Conservation (phyloP, 2,888 invertebrate genomes). For the Deilephila elpenor region DNA sequence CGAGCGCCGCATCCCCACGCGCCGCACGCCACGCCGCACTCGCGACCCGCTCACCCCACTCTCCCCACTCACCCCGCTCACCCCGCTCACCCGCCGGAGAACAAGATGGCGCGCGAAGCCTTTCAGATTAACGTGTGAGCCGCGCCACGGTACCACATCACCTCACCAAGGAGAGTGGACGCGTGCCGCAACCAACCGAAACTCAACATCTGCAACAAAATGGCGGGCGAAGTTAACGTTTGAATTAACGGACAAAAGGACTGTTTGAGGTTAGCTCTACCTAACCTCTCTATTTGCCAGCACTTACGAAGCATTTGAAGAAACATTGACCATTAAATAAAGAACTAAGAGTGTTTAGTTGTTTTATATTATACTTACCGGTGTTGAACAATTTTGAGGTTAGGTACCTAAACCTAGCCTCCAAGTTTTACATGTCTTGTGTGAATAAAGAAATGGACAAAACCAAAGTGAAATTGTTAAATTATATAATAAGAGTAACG, state of each 20-base stretch:
- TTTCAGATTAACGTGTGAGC: slow-evolving; percentile 92
- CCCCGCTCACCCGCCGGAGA: slow-evolving; percentile 58
- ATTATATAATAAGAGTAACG: background rate
- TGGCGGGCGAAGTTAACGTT: background rate
- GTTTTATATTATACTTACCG: background rate
- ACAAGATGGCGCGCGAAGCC: slow-evolving; percentile 87
- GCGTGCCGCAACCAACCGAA: background rate
- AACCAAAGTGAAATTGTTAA: background rate
- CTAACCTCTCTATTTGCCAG: background rate
- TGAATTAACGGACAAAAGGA: background rate
- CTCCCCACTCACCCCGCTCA: slow-evolving; percentile 45
- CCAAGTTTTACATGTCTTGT: background rate
- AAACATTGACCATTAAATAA: too few species aligned
- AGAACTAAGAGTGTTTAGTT: too few species aligned
- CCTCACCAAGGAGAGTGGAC: background rate
- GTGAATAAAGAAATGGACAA: background rate
- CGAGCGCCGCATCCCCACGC: slow-evolving; percentile 62
- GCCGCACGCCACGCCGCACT: slow-evolving; percentile 38
- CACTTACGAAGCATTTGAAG: too few species aligned
- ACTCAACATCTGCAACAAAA: background rate
- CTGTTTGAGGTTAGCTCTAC: background rate
- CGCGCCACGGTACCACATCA: background rate
- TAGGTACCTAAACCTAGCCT: background rate
- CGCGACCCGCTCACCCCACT: background rate
- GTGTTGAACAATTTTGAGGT: background rate